A percentile compares a stretch with the other conserved stretches of the same genome.
Evolutionary conservation across 2,113 vertebrate genomes (phyloP).

Genomic region (Ivindomyrus marchei): DNA sequence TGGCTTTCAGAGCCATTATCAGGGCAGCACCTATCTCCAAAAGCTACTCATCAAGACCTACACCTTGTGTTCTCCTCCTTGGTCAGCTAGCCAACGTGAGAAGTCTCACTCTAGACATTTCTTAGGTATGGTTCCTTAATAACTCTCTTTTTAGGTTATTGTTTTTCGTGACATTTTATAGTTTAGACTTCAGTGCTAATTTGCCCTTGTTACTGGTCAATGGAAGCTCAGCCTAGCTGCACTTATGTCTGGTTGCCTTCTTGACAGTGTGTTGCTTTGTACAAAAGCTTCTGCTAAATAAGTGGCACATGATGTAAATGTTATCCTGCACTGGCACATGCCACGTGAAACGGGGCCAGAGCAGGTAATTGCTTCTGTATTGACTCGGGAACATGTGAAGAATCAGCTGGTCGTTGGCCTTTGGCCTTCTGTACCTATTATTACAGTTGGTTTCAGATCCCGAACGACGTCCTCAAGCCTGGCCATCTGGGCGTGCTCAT

Average conservation of each 20-base stretch:
- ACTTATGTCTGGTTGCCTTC: background rate
- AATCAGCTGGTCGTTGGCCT: background rate
- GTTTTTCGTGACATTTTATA: background rate
- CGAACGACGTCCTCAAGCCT: conserved; percentile 75
- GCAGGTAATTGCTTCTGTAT: background rate
- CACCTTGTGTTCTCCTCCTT: background rate
- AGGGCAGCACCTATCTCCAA: background rate
- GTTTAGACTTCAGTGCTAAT: background rate
- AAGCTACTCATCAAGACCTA: background rate
- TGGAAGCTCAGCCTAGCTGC: background rate
- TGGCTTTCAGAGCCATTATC: background rate
- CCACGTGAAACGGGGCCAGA: background rate
- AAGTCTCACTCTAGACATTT: background rate
- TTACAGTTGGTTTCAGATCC: conserved; percentile 78
- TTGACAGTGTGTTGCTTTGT: background rate
- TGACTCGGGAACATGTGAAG: background rate
- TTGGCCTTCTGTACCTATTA: conserved; percentile 74
- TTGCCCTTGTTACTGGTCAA: background rate
- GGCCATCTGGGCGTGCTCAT: conserved; percentile 77
- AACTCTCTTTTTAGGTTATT: background rate
- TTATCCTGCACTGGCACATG: background rate
- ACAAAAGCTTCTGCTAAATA: background rate
- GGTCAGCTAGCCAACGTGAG: background rate
- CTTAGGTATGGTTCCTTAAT: background rate
- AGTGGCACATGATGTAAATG: background rate